Percentiles rank a stretch among this genome's conserved stretches.
Conservation (phyloP, 2,797 vertebrate species). For the Sebastes cheni region DNA sequence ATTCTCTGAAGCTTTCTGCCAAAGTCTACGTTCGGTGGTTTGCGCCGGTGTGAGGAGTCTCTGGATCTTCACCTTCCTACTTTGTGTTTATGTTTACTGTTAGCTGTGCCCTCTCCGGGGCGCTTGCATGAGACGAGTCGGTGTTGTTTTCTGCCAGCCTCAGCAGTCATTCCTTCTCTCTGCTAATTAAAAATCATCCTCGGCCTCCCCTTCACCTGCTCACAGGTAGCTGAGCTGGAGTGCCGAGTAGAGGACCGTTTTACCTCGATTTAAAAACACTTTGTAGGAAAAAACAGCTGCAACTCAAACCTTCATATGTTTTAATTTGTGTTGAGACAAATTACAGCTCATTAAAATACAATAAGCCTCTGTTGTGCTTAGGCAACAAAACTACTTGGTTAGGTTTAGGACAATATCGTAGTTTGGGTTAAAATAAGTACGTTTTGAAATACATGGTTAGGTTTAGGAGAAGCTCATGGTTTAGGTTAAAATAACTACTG, state of each 20-base stretch:
- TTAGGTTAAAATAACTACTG: too few relatives aligned
- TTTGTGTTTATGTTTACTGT: slow-evolving; percentile 12
- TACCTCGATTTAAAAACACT: background rate
- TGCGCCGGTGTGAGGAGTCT: background rate
- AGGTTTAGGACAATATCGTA: too few relatives aligned
- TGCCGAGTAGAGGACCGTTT: background rate
- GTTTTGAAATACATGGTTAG: too few relatives aligned
- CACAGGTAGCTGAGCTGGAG: background rate
- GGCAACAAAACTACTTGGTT: too few relatives aligned
- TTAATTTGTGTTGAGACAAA: background rate
- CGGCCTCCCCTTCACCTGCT: background rate
- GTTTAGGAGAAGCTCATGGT: too few relatives aligned
- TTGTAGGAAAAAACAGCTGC: background rate
- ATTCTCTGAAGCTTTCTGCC: slow-evolving; percentile 18
- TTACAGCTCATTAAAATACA: background rate
- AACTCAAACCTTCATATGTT: background rate
- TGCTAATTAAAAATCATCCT: slow-evolving; percentile 30
- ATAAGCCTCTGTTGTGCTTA: background rate
- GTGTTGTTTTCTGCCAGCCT: slow-evolving; percentile 10
- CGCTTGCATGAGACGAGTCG: background rate
- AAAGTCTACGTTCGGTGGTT: background rate
- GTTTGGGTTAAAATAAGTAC: too few relatives aligned
- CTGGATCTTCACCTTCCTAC: background rate
- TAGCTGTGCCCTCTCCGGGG: background rate
- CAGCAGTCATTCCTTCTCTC: slow-evolving; percentile 7